Evolutionary conservation across 2,113 vertebrate species (phyloP), one percentile per base, ranked within the genome.

Genomic region (Tragelaphus scriptus): DNA sequence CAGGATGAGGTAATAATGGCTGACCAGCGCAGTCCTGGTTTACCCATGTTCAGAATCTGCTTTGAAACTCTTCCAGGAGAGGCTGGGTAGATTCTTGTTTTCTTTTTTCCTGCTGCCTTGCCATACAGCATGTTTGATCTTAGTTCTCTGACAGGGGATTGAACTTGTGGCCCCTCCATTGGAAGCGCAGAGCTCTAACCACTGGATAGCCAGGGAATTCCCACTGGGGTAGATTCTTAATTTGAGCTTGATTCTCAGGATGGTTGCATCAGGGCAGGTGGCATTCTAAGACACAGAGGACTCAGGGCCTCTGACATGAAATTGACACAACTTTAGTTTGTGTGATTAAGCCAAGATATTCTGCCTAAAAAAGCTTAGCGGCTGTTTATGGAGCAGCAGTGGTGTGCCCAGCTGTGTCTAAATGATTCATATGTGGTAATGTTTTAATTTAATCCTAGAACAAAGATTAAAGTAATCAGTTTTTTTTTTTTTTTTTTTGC

Each of bases 1-100:
- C 99, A 99, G 96, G 99, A 99, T 68, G 99, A 99, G 99, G 99
- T 99, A 99, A 98, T 36, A 99, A 98, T 32, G 65, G 81, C 81
- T 26, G 61, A 71, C 89, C 7, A 12, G 49, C 12, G 7, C 1
- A 2, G 21, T 49, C 71, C 63, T 36, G 25, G 21, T 32, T 47
- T 36, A 7, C 7, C 23, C 7, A 12, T 17, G 17, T 84, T 91
- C 82, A 51, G 58, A 0, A 51, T 11, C 32, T 28, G 53, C 85
- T 61, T 36, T 44, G 49, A 26, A 17, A 36, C 2, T 63, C 85
- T 49, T 77, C 55, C 44, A 6, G 32, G 63, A 71, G 85, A 49
- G 49, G 13, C 36, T 21, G 15, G 26, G 3, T 71, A 36, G n/a
- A 63, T 16, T 51, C 40, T 71, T 21, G 6, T 77, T 26, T 77